Evolutionary conservation across 1,140 invertebrate species (phyloP), one percentile per base, ranked within the genome.

Genomic region (Micrasema minimum): DNA sequence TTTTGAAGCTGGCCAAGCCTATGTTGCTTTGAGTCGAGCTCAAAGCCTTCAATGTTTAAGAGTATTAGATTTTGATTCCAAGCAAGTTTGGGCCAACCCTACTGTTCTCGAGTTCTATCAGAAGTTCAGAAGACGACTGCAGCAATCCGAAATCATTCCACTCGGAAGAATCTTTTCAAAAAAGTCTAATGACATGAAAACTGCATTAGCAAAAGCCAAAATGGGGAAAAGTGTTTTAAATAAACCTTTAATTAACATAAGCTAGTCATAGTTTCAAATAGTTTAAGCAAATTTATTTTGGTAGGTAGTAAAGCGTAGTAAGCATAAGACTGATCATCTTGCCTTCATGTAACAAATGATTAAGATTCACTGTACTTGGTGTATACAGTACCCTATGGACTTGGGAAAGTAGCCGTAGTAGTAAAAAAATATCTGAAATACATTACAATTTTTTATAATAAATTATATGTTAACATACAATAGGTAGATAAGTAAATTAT

Each of bases 1-100:
- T 10, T 98, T 98, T 83, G 95, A 98, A 84, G 91, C 93, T 18
- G 96, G 96, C 0, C 96, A 99, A 85, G 94, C 96, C 0, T 98
- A 99, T 85, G 96, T 99, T 0, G 96, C 96, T 1, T 79, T 99
- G 14, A 97, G 95, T 9, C 86, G 96, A 76, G 96, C 96, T 20
- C 91, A 94, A 78, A 96, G 90, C 79, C 85, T 99, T 48, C 84
- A 94, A 67, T 90, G 92, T 12, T 84, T 99, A 31, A 84, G 94
- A 74, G 91, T 98, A 50, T 81, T 97, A 62, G 95, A 97, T 81
- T 98, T 98, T 84, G 90, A 92, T 79, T 83, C 88, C 4, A 87
- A 90, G 50, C 93, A 95, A 85, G 93, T 98, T 12, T 94, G 93
- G 88, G 95, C 96, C 26, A 92, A 97, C 84, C 87, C 91, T 0